A percentile compares a stretch with the other conserved stretches of the same genome.
These are phyloP conservation scores for Harpagifer antarcticus DNA, from an alignment of 2,797 vertebrate species.

Conservation along the genomic window DNA sequence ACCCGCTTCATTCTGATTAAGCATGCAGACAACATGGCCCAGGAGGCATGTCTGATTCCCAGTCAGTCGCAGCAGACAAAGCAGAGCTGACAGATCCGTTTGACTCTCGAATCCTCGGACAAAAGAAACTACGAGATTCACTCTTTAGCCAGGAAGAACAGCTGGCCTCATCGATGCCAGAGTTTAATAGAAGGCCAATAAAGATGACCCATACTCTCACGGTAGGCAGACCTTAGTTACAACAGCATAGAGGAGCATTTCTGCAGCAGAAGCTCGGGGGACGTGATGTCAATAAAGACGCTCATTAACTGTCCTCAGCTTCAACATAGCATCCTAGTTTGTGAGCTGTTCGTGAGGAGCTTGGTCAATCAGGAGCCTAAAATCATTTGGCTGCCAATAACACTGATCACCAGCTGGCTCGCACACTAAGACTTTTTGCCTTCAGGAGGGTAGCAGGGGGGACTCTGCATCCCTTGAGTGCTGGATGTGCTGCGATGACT, in stretches of 20 bases:
- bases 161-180: slow-evolving; percentile 40
- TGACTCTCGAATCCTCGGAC: slow-evolving; percentile 53
- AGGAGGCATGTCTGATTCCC: slow-evolving; percentile 62
- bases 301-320: slow-evolving; percentile 61
- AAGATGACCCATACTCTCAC: slow-evolving; percentile 25
- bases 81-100: slow-evolving; percentile 55
- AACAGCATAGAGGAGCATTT: slow-evolving; percentile 24
- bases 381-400: slow-evolving; percentile 76
- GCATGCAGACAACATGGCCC: slow-evolving; percentile 65
- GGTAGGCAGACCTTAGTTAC: slow-evolving; percentile 41
- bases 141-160: slow-evolving; percentile 29
- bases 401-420: slow-evolving; percentile 68
- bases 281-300: slow-evolving; percentile 55
- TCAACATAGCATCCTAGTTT: slow-evolving; percentile 56
- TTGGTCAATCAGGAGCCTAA: slow-evolving; percentile 64
- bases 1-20: slow-evolving; percentile 72
- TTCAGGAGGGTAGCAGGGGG: slow-evolving; percentile 29
- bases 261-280: slow-evolving; percentile 39
- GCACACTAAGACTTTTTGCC: slow-evolving; percentile 60
- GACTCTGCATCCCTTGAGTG: slow-evolving; percentile 46
- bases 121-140: slow-evolving; percentile 29
- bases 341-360: slow-evolving; percentile 59
- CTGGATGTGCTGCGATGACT: slow-evolving; percentile 51
- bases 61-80: slow-evolving; percentile 52
- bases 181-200: slow-evolving; percentile 18